Evolutionary conservation across 2,797 vertebrate species (phyloP), one percentile per base, ranked within the genome.

Genomic region (Liasis olivaceus): DNA sequence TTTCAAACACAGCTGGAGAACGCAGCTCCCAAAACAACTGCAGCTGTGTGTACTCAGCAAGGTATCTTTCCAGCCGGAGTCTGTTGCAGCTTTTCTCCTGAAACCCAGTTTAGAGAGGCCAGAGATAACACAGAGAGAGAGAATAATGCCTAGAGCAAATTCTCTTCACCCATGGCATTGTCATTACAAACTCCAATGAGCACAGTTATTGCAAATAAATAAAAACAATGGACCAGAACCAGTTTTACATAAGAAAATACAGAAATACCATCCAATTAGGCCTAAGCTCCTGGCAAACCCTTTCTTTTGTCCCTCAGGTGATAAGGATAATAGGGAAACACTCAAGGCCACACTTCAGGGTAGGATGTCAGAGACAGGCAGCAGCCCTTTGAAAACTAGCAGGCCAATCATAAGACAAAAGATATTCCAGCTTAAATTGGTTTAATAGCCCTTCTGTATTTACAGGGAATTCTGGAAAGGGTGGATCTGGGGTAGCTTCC

Each of bases 171-270:
- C 98, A 96, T 98, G 97, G 97, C 97, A 96, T 97, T 97, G 97
- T 97, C 97, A 98, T 98, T 98, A 98, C 97, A 98, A 97, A 98
- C 97, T 96, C 96, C 97, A 98, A 97, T 97, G 98, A 98, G 94
- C 98, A 97, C 97, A 96, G 96, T 98, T 97, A 98, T 97, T 98
- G 97, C 97, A 97, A 98, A 98, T 98, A 98, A 98, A 98, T 98
- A 98, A 98, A 98, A 98, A 98, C 97, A 98, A 98, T 97, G 96
- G 97, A 98, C 97, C 97, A 98, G 97, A 98, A 98, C 98, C 96
- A 96, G 97, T 97, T 98, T 97, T 97, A 97, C 97, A 97, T 97
- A 97, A 97, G 97, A 96, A 98, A 98, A 98, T 97, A 97, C 90
- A 96, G 95, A 98, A 98, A 98, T 96, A 95, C 91, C 87, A 84